These are phyloP conservation scores for Phataginus tetradactyla DNA, from an alignment of 2,797 vertebrate genomes.

Conservation along the genomic window DNA sequence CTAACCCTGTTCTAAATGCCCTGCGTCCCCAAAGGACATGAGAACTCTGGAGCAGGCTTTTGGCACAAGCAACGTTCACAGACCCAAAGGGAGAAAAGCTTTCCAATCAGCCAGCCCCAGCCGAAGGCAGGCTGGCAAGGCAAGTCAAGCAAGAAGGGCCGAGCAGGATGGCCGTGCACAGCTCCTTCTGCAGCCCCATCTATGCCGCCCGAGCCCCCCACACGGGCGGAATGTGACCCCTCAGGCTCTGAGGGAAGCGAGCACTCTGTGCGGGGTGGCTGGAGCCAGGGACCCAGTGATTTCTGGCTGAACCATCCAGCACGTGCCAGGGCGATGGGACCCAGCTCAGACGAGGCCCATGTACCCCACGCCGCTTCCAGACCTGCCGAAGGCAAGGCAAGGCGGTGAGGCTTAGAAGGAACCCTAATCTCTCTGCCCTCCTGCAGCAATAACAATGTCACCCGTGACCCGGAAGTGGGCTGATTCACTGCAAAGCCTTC, in stretches of 20 bases:
- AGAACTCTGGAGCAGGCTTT: not conserved
- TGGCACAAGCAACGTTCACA: not conserved
- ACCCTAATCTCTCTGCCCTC: not conserved
- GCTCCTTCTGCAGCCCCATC: too few relatives aligned
- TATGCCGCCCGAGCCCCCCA: not conserved
- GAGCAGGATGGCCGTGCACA: too few relatives aligned
- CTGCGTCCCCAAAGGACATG: not conserved
- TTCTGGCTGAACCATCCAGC: not conserved
- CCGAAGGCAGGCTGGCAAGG: not conserved
- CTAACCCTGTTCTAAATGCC: fast-evolving
- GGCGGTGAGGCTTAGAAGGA: not conserved
- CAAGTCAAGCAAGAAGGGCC: too few relatives aligned
- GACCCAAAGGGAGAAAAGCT: not conserved
- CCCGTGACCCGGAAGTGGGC: not conserved
- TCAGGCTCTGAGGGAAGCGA: not conserved
- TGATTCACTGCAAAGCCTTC: not conserved
- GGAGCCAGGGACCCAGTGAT: too few relatives aligned
- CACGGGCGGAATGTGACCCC: fast-evolving
- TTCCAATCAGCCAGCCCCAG: too few relatives aligned
- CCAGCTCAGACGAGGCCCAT: not conserved
- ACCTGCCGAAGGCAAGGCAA: not conserved
- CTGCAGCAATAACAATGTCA: fast-evolving
- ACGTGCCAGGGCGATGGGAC: fast-evolving
- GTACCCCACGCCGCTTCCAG: not conserved
- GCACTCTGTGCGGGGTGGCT: fast-evolving